Percentiles rank a stretch among this genome's conserved stretches.
phyloP scores from a whole-genome alignment of 2,888 invertebrate species.

The Chymomyza caudatula region DNA sequence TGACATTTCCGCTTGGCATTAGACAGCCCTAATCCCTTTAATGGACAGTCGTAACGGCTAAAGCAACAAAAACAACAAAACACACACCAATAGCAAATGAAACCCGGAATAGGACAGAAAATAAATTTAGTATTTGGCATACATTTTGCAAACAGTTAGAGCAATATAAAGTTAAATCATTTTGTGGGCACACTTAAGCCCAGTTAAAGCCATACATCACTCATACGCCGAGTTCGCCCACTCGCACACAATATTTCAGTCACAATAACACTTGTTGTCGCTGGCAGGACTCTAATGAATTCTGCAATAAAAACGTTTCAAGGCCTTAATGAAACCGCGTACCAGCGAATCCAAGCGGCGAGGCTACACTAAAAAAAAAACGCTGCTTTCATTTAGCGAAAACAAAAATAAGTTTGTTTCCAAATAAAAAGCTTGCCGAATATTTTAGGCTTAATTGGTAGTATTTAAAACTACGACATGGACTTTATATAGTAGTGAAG shows the following conservation, averaged over 20 bases:
- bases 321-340: background rate
- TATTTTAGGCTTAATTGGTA: too few species aligned
- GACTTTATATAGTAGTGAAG: too few species aligned
- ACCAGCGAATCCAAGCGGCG: background rate
- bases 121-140: background rate
- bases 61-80: background rate
- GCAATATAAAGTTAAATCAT: conserved; percentile 20
- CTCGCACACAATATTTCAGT: background rate
- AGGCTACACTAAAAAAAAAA: background rate
- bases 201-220: conserved; percentile 32
- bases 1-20: conserved; percentile 15
- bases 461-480: too few species aligned
- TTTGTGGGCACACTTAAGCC: conserved; percentile 3
- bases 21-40: conserved; percentile 33
- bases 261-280: background rate
- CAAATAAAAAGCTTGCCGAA: too few species aligned
- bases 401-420: background rate
- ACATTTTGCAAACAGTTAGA: conserved; percentile 25
- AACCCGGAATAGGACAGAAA: background rate
- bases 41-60: conserved; percentile 21
- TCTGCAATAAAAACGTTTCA: conserved; percentile 6
- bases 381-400: background rate
- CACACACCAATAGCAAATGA: background rate
- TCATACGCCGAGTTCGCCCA: conserved; percentile 16
- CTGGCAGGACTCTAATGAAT: conserved; percentile 17